Evolutionary conservation across 1,140 invertebrate genomes (phyloP).

Genomic region (Cydia pomonella): DNA sequence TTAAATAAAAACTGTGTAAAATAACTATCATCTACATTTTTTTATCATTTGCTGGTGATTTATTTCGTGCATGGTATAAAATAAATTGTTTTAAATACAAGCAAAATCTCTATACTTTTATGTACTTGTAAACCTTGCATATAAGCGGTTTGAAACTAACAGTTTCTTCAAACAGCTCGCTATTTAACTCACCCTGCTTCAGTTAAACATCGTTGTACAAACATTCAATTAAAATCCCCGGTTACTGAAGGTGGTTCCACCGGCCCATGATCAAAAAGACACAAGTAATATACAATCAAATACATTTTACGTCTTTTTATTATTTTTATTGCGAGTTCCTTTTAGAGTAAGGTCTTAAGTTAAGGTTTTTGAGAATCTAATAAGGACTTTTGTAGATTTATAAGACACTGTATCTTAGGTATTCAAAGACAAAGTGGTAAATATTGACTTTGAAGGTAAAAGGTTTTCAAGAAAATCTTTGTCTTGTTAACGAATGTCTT

Average conservation of each 20-base stretch:
- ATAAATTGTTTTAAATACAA: too few species aligned
- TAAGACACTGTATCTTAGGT: neutral
- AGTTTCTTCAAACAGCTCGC: neutral
- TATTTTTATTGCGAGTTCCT: neutral
- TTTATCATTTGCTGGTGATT: too few species aligned
- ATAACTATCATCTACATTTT: too few species aligned
- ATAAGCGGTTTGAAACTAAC: neutral
- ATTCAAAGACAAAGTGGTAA: slow-evolving; percentile 29
- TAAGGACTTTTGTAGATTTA: neutral
- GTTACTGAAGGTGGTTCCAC: slow-evolving; percentile 34
- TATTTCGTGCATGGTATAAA: too few species aligned
- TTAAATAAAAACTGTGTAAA: too few species aligned
- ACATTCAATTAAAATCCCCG: slow-evolving; percentile 40
- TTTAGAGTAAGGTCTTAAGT: neutral
- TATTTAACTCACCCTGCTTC: slow-evolving; percentile 18
- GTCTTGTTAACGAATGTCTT: neutral
- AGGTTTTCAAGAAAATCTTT: neutral
- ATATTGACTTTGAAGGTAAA: slow-evolving; percentile 24
- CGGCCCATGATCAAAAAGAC: neutral
- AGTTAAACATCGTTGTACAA: slow-evolving; percentile 32
- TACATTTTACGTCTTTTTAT: slow-evolving; percentile 4
- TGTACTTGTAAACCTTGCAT: too few species aligned
- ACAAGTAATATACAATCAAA: neutral
- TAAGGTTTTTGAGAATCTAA: neutral
- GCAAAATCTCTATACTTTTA: too few species aligned